Base-by-base conservation (phyloP, 2,888 invertebrate genomes). In the Byasa hedistus region DNA sequence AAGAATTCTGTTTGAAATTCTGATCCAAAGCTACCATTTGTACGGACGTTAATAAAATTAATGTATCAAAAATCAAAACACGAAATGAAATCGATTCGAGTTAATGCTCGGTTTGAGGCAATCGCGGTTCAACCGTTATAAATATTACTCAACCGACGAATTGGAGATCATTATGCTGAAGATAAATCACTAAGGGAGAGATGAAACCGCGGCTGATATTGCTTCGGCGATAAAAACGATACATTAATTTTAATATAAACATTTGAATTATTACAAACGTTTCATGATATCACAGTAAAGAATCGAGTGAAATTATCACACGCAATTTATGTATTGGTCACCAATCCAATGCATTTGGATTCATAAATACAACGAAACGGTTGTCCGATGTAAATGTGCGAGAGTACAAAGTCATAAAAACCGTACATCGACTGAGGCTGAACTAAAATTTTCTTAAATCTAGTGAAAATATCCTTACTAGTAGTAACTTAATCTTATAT, bases 121-220 rank as follows among this genome's bases (percentile, higher is more conserved):
- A 52, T 61, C 55, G 23, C 10, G 23, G 52, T 21, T 57, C 36
- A 52, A 44, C 27, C 24, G 57, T 54, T 57, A 58, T 54, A 61
- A 66, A 66, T 57, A 61, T 59, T 55, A 61, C 57, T 57, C 52
- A 24, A 21, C n/a, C 60, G 39, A 57, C 39, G 44, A 61, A 57
- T 52, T 52, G 61, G 23, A 52, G 57, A 65, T 61, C 36, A 61
- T 57, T 66, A 57, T 39, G 39, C 24, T 27, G 44, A 54, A 57
- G 57, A 61, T 61, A 61, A 66, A 66, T 66, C 52, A 60, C 32
- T 24, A 21, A 39, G 57, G 27, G 57, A n/a, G 36, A 54, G 57
- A 59, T 52, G 58, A 44, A n/a, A 39, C 59, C 32, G 44, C 17
- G 22, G 48, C n/a, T n/a, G n/a, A n/a, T 44, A 48, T 22, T 22